A percentile compares a stretch with the other conserved stretches of the same genome.
phyloP scores from a whole-genome alignment of 2,888 invertebrate species.

The Rhodophaea formosa region DNA sequence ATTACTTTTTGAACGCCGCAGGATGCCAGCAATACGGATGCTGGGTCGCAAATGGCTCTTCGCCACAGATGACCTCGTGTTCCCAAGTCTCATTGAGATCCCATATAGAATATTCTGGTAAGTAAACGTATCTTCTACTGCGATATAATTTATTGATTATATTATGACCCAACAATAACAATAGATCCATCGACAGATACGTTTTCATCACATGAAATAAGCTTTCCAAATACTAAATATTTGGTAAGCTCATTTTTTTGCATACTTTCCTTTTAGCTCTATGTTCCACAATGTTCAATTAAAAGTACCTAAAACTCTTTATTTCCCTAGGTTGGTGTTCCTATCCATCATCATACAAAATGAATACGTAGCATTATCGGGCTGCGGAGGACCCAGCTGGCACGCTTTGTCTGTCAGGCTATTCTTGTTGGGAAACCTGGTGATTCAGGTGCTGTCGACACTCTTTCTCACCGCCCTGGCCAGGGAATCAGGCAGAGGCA shows the following conservation, averaged over 20 bases:
- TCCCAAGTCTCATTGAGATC: slow-evolving; percentile 26
- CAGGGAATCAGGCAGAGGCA: slow-evolving; percentile 24
- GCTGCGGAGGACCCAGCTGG: background rate
- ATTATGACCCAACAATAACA: too few relatives aligned
- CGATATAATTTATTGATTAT: too few relatives aligned
- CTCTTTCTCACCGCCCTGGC: slow-evolving; percentile 19
- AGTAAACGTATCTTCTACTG: background rate
- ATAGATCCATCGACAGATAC: too few relatives aligned
- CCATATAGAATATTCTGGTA: slow-evolving; percentile 27
- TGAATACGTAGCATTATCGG: slow-evolving; percentile 6
- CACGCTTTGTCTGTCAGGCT: background rate
- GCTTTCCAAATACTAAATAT: too few relatives aligned
- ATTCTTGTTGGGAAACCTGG: slow-evolving; percentile 12
- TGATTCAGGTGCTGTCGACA: slow-evolving; percentile 15
- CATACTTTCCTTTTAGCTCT: background rate
- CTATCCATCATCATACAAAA: slow-evolving; percentile 7
- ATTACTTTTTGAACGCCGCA: slow-evolving; percentile 26
- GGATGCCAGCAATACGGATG: slow-evolving; percentile 28
- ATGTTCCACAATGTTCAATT: background rate
- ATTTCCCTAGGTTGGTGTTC: slow-evolving; percentile 17
- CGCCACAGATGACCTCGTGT: slow-evolving; percentile 29
- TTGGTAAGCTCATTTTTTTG: background rate
- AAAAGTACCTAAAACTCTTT: background rate
- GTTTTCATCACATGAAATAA: too few relatives aligned
- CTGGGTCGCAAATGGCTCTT: slow-evolving; percentile 30